Evolutionary conservation across 2,113 vertebrate species (phyloP).

Genomic region (Oryzias javanicus): DNA sequence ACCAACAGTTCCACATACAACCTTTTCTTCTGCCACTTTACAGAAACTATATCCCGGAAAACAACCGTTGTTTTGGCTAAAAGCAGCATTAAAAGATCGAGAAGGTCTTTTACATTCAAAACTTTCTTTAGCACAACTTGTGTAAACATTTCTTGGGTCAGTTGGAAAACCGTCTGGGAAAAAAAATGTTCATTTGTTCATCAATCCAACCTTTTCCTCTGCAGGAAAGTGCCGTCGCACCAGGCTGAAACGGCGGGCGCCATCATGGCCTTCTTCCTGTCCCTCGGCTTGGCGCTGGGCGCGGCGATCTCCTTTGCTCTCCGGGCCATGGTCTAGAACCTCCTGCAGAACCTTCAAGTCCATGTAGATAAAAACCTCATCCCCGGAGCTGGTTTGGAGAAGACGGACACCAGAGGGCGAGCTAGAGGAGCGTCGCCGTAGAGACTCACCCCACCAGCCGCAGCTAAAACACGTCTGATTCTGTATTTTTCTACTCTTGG

Average conservation of each 20-base stretch:
- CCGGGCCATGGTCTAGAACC: slow-evolving; percentile 78
- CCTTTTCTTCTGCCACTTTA: too few species aligned
- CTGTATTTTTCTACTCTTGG: slow-evolving; percentile 1
- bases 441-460: background rate
- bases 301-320: slow-evolving; percentile 85
- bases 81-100: too few species aligned
- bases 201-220: slow-evolving; percentile 7
- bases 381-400: background rate
- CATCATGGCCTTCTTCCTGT: slow-evolving; percentile 96
- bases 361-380: slow-evolving; percentile 27
- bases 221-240: slow-evolving; percentile 86
- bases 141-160: too few species aligned
- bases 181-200: too few species aligned
- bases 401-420: background rate
- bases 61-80: too few species aligned
- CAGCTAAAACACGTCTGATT: slow-evolving; percentile 21
- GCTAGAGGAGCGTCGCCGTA: background rate
- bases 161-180: too few species aligned
- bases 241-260: slow-evolving; percentile 93
- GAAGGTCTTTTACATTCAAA: too few species aligned
- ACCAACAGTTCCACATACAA: too few species aligned
- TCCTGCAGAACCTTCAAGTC: slow-evolving; percentile 8
- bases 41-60: too few species aligned
- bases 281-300: slow-evolving; percentile 90
- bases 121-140: too few species aligned